A percentile compares a stretch with the other conserved stretches of the same genome.
phyloP scores from a whole-genome alignment of 2,797 vertebrate species.

The Remorina albescens region DNA sequence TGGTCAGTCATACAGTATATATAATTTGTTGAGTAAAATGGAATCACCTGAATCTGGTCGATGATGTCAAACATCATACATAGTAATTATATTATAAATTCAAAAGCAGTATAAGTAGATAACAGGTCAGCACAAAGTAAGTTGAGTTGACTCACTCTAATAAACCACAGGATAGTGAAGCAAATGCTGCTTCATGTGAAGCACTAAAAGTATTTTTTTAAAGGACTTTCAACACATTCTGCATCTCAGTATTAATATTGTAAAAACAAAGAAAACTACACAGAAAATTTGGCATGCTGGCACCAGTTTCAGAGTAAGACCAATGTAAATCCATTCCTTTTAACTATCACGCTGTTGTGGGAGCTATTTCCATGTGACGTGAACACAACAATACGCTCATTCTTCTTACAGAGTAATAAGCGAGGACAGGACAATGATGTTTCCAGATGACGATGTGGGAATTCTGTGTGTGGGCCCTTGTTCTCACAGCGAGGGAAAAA shows the following conservation, averaged over 20 bases:
- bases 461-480: constrained; percentile 60
- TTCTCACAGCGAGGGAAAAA: constrained; percentile 68
- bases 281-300: constrained; percentile 26
- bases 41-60: too few species aligned
- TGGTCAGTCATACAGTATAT: neutral
- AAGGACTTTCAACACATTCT: constrained; percentile 1
- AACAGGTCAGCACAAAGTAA: too few species aligned
- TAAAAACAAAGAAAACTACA: constrained; percentile 25
- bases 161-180: too few species aligned
- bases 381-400: constrained; percentile 67
- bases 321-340: constrained; percentile 55
- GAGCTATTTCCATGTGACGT: constrained; percentile 66
- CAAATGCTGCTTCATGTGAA: constrained; percentile 4
- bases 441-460: constrained; percentile 63
- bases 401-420: constrained; percentile 65
- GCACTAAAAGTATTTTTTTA: too few species aligned
- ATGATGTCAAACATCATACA: neutral
- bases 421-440: constrained; percentile 70
- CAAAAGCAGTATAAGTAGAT: too few species aligned
- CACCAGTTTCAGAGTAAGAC: constrained; percentile 20
- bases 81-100: neutral
- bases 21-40: too few species aligned
- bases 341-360: constrained; percentile 44
- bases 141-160: neutral
- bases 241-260: neutral